These are phyloP conservation scores for Oligia latruncula DNA, from an alignment of 2,888 invertebrate species.

Conservation along the genomic window DNA sequence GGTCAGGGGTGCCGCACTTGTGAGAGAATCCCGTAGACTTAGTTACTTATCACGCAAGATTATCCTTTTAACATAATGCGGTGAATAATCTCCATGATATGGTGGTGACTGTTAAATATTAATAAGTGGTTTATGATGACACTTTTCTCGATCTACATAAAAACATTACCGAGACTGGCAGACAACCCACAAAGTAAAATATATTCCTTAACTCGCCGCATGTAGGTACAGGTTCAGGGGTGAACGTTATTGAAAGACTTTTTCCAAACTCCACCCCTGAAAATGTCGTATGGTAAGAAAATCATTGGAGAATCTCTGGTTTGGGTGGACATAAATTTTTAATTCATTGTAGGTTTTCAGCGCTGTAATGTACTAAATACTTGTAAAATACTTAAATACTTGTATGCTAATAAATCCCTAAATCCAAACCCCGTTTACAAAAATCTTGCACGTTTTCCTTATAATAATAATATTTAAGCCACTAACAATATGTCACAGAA, in stretches of 20 bases:
- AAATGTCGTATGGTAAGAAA: not conserved
- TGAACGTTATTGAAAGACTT: no score
- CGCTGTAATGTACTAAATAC: not conserved
- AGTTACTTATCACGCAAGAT: slow-evolving; percentile 65
- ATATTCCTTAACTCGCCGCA: not conserved
- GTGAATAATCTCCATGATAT: slow-evolving; percentile 45
- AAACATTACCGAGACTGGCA: not conserved
- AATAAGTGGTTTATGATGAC: slow-evolving; percentile 9
- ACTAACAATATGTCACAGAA: slow-evolving; percentile 55
- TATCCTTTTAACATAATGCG: slow-evolving; percentile 60
- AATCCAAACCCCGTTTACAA: slow-evolving; percentile 19
- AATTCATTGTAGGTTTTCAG: not conserved
- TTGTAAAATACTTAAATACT: slow-evolving; percentile 1
- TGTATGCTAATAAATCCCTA: slow-evolving; percentile 33
- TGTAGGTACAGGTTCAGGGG: not conserved
- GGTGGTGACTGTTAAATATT: slow-evolving; percentile 21
- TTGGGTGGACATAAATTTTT: not conserved
- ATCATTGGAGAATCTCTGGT: not conserved
- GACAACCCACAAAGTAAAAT: not conserved
- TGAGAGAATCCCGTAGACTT: slow-evolving; percentile 68
- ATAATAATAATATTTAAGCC: slow-evolving; percentile 48
- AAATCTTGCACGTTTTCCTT: slow-evolving; percentile 13
- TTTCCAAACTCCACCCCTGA: not conserved
- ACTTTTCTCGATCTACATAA: not conserved
- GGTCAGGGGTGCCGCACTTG: slow-evolving; percentile 69